Base-by-base conservation (phyloP, 2,888 invertebrate genomes). In the Epinotia nisella region DNA sequence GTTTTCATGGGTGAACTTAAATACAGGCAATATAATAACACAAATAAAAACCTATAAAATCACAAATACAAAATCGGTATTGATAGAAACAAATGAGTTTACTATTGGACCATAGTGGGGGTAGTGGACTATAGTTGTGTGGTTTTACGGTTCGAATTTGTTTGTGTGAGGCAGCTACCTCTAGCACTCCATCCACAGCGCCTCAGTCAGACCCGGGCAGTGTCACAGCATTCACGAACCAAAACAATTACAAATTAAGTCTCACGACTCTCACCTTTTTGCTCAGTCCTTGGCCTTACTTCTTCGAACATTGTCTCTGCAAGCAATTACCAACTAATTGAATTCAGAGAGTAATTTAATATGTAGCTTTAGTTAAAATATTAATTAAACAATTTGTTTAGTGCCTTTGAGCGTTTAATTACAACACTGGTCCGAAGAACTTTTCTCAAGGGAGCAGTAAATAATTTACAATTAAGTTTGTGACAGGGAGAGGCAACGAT, bases 131-230 rank as follows among this genome's bases (percentile, higher is more conserved):
- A n/a, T n/a, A n/a, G n/a, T n/a, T n/a, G n/a, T n/a, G n/a, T n/a
- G n/a, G n/a, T n/a, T n/a, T n/a, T n/a, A n/a, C n/a, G n/a, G n/a
- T n/a, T n/a, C n/a, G n/a, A n/a, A n/a, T n/a, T n/a, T n/a, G n/a
- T 19, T 60, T 61, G 19, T 61, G 19, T 61, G 60, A 41, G 60
- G 19, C 17, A 24, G 21, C 45, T 45, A 21, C 15, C 13, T 24
- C 68, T 58, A 3, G 4, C 11, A 17, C n/a, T 35, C 56, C 15
- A 58, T 7, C 41, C 41, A 45, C 21, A 19, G 15, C 78, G 78
- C 81, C 78, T 81, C 79, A 80, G 78, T 77, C n/a, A n/a, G n/a
- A 80, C 81, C 79, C 79, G 78, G 75, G 76, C 79, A 77, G 77
- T 74, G 70, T 78, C 74, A 74, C 75, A 71, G 61, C 68, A 71